A percentile compares a stretch with the other conserved stretches of the same genome.
These are phyloP conservation scores for Aelia acuminata DNA, from an alignment of 2,888 invertebrate species.

Conservation along the genomic window DNA sequence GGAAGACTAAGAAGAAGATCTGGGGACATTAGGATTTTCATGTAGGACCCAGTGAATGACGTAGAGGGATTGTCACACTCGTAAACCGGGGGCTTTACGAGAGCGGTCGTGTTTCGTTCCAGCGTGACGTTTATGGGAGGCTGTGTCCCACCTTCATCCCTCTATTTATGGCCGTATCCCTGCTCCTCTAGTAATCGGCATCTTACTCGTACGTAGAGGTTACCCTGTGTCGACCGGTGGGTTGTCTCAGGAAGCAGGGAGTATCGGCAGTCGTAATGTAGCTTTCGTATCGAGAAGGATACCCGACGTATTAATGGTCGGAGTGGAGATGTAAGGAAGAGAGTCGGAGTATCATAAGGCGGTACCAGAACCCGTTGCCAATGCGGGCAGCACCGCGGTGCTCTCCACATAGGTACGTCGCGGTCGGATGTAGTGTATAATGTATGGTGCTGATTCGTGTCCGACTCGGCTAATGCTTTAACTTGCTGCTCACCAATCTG, in stretches of 20 bases:
- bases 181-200: conserved; percentile 9
- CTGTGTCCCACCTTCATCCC: conserved; percentile 46
- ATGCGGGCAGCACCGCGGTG: conserved; percentile 11
- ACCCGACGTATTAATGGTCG: neutral
- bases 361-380: neutral
- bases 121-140: conserved; percentile 47
- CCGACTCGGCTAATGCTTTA: neutral
- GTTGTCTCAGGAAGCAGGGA: neutral
- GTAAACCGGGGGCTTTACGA: conserved; percentile 52
- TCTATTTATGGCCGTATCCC: conserved; percentile 40
- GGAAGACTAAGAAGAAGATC: conserved; percentile 33
- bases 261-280: conserved; percentile 14
- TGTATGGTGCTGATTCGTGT: neutral
- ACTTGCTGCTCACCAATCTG: neutral
- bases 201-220: neutral
- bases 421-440: neutral
- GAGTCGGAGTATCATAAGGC: neutral
- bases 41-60: conserved; percentile 46
- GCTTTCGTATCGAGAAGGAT: neutral
- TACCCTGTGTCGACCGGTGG: neutral
- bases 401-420: neutral
- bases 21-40: conserved; percentile 2
- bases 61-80: conserved; percentile 50
- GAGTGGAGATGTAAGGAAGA: neutral
- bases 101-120: conserved; percentile 47